Conservation (phyloP, 2,888 invertebrate genomes). For the Empis stercorea region DNA sequence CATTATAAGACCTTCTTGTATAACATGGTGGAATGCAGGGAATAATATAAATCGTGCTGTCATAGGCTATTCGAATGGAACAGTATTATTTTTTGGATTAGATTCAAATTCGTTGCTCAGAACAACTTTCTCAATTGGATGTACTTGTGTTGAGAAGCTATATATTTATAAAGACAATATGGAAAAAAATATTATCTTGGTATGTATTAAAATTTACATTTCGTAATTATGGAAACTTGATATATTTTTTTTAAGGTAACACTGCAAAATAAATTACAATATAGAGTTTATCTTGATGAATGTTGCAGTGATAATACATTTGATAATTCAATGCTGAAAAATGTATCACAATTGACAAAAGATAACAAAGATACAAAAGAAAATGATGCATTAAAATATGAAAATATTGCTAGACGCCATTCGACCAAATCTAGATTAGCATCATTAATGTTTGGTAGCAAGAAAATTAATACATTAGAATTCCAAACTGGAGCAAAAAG, state of each 20-base stretch:
- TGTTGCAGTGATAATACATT: slow-evolving; percentile 60
- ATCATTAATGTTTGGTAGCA: slow-evolving; percentile 53
- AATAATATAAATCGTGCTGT: slow-evolving; percentile 57
- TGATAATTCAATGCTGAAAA: slow-evolving; percentile 37
- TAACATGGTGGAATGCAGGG: slow-evolving; percentile 64
- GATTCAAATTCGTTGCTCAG: slow-evolving; percentile 36
- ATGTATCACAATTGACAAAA: slow-evolving; percentile 19
- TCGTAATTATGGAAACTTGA: slow-evolving; percentile 8
- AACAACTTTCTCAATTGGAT: slow-evolving; percentile 33
- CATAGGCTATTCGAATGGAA: slow-evolving; percentile 52
- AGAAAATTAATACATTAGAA: slow-evolving; percentile 50
- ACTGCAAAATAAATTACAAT: slow-evolving; percentile 59
- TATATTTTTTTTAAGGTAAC: slow-evolving; percentile 53
- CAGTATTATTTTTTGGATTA: slow-evolving; percentile 38
- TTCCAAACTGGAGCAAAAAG: neutral
- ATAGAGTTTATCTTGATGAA: slow-evolving; percentile 70
- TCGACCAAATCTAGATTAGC: slow-evolving; percentile 44
- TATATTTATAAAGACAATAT: slow-evolving; percentile 52
- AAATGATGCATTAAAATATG: slow-evolving; percentile 1
- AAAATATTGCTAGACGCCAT: slow-evolving; percentile 18
- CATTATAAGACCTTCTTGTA: slow-evolving; percentile 40
- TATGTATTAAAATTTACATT: neutral
- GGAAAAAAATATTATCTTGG: slow-evolving; percentile 41
- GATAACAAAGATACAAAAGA: neutral
- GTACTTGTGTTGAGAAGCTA: slow-evolving; percentile 31